Conservation (phyloP, 1,140 invertebrate genomes). For the Conopomorpha cramerella region DNA sequence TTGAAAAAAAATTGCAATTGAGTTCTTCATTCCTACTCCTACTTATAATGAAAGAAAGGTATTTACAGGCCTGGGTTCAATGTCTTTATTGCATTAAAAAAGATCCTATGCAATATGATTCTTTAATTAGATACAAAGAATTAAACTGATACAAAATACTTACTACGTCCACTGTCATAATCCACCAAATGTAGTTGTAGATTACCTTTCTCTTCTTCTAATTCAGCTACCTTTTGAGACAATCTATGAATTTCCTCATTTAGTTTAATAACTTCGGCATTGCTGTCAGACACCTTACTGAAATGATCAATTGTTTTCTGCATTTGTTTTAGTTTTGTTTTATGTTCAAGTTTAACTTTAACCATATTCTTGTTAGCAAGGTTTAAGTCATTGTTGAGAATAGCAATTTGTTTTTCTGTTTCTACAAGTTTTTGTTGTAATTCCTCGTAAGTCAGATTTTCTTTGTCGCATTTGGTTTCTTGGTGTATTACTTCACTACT, state of each 20-base stretch:
- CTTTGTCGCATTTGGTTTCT: too few relatives aligned
- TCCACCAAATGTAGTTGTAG: slow-evolving; percentile 81
- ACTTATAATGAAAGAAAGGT: background rate
- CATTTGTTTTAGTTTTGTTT: slow-evolving; percentile 80
- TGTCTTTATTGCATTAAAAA: too few relatives aligned
- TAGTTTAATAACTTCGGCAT: slow-evolving; percentile 69
- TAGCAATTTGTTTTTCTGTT: slow-evolving; percentile 54
- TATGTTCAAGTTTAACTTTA: slow-evolving; percentile 80
- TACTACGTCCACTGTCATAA: slow-evolving; percentile 78
- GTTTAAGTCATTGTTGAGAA: slow-evolving; percentile 72
- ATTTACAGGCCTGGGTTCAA: too few relatives aligned
- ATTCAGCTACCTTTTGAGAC: slow-evolving; percentile 77
- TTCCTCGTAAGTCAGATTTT: background rate
- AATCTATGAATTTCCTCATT: slow-evolving; percentile 65
- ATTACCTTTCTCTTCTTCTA: slow-evolving; percentile 91
- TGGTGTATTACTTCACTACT: too few relatives aligned
- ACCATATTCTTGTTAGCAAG: slow-evolving; percentile 81
- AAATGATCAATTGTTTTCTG: slow-evolving; percentile 81
- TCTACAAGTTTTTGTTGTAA: slow-evolving; percentile 34
- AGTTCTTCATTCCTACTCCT: too few relatives aligned
- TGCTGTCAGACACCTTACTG: slow-evolving; percentile 71
- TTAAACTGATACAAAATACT: slow-evolving; percentile 28
- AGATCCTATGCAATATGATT: too few relatives aligned
- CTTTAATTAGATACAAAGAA: too few relatives aligned
- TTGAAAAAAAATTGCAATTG: slow-evolving; percentile 3